phyloP scores from a whole-genome alignment of 2,888 invertebrate species.

The Drosophila differens region DNA sequence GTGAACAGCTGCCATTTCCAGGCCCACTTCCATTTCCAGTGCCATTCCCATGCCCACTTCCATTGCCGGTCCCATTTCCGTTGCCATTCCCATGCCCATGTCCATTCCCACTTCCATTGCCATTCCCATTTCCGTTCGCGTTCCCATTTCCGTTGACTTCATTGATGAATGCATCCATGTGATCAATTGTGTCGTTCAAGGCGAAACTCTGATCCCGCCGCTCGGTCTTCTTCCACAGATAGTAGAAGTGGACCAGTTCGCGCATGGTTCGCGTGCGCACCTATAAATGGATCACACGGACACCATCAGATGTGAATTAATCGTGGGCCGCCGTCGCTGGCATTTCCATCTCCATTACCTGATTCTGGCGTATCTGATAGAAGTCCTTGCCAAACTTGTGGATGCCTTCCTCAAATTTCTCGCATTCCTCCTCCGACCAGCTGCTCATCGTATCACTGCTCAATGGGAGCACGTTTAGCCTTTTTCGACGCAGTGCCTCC shows the following conservation, averaged over 20 bases:
- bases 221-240: conserved; percentile 99
- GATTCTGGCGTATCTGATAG: conserved; percentile 95
- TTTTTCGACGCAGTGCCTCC: conserved; percentile 93
- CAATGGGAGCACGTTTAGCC: conserved; percentile 89
- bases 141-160: conserved; percentile 53
- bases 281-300: conserved; percentile 63
- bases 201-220: conserved; percentile 90
- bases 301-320: conserved; percentile 13
- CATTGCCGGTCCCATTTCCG: conserved; percentile 24
- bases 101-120: conserved; percentile 22
- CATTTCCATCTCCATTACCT: conserved; percentile 86
- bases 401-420: conserved; percentile 98
- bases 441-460: conserved; percentile 93
- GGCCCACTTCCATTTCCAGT: conserved; percentile 22
- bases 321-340: conserved; percentile 3
- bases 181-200: conserved; percentile 83
- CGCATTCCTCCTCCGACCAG: conserved; percentile 99
- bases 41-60: conserved; percentile 26
- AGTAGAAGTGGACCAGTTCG: conserved; percentile 98
- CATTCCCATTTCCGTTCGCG: conserved; percentile 14
- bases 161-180: conserved; percentile 84
- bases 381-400: conserved; percentile 98
- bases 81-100: conserved; percentile 23
- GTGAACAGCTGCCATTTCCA: conserved; percentile 39
- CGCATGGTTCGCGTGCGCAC: conserved; percentile 96